Evolutionary conservation across 1,140 invertebrate species (phyloP).

Genomic region (Drosophila watanabei): DNA sequence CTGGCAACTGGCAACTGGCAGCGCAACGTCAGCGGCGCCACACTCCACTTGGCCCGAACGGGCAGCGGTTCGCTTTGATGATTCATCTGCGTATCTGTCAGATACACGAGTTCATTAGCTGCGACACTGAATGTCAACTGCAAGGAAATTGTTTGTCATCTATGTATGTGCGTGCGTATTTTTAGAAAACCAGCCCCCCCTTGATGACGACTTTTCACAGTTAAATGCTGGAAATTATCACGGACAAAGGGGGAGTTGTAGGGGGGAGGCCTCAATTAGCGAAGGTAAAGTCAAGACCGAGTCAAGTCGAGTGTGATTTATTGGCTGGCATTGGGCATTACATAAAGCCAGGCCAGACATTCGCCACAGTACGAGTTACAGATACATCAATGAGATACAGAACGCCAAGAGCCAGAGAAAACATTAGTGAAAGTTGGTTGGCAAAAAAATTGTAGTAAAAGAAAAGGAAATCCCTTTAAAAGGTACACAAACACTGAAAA

Average conservation of each 20-base stretch:
- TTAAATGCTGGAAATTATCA: slow-evolving; percentile 58
- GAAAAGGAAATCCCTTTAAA: slow-evolving; percentile 31
- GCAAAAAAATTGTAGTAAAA: slow-evolving; percentile 17
- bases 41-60: slow-evolving; percentile 54
- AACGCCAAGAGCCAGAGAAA: slow-evolving; percentile 31
- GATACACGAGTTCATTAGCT: slow-evolving; percentile 83
- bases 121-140: slow-evolving; percentile 83
- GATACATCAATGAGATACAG: slow-evolving; percentile 14
- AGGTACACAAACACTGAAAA: slow-evolving; percentile 10
- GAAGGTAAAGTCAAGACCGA: slow-evolving; percentile 50
- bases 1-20: slow-evolving; percentile 1
- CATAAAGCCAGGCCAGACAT: slow-evolving; percentile 25
- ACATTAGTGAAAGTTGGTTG: slow-evolving; percentile 67
- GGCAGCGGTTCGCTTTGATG: slow-evolving; percentile 67
- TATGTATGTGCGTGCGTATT: slow-evolving; percentile 60
- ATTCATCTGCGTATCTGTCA: slow-evolving; percentile 77
- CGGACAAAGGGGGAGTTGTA: not conserved
- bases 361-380: slow-evolving; percentile 12
- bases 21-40: slow-evolving; percentile 57
- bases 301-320: slow-evolving; percentile 36
- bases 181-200: slow-evolving; percentile 53
- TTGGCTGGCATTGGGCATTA: slow-evolving; percentile 52
- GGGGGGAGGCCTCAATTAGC: slow-evolving; percentile 17
- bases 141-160: slow-evolving; percentile 74
- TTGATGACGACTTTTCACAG: slow-evolving; percentile 61